Base-by-base conservation (phyloP, 2,888 invertebrate genomes). In the Chrysolina haemoptera region DNA sequence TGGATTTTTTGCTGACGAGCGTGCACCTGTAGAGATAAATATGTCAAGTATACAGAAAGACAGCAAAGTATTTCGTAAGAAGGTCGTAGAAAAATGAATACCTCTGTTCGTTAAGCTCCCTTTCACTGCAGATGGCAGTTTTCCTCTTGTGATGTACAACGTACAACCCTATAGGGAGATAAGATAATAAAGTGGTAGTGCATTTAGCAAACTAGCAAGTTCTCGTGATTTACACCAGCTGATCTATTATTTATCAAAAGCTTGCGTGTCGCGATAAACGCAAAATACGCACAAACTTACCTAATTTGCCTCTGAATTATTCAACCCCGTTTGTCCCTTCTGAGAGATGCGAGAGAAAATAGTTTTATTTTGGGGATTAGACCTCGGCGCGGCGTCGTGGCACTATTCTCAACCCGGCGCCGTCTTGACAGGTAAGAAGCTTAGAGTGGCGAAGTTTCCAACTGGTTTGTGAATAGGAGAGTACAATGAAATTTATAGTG, bases 161-260 rank as follows among this genome's bases (percentile, higher is more conserved):
- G 16, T 16, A 18, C 1, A 16, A 53, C 53, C 53, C 53, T 11
- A 18, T 20, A 53, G 12, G 20, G 18, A 53, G 53, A 53, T 18
- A 53, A 27, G 27, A 27, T 71, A 71, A 71, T 68, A 65, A 74
- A 74, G 68, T 74, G 71, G 64, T 68, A 48, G 71, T 74, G 74
- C 74, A 74, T 71, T 74, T 71, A 74, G 71, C 59, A 50, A 71
- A 71, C 67, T 68, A 69, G 16, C 70, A 62, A 70, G 50, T 40
- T 62, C 46, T 50, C 63, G 79, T 84, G 84, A 85, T 85, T 85
- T 85, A 85, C 85, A 78, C 79, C 73, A 79, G 20, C 82, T 85
- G 85, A 85, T 86, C 85, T 85, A 86, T 86, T 86, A 86, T 86
- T 86, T 86, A 86, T 86, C 86, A 86, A 85, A 86, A 74, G 85